phyloP scores from a whole-genome alignment of 2,888 invertebrate species.

The Drosophila barbarae region DNA sequence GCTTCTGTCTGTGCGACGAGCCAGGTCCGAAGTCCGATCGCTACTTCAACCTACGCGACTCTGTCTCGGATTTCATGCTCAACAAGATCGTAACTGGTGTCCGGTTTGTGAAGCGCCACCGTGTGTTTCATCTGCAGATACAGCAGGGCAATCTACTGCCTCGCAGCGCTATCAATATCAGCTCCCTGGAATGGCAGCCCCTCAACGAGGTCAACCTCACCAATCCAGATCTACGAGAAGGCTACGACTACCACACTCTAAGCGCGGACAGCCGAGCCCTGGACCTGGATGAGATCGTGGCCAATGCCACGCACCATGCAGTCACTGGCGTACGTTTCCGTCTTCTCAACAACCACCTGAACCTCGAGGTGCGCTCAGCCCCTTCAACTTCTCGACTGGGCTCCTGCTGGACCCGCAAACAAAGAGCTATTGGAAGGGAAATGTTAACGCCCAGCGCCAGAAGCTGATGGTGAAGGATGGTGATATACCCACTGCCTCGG shows the following conservation, averaged over 20 bases:
- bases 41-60: slow-evolving; percentile 87
- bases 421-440: slow-evolving; percentile 88
- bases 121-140: slow-evolving; percentile 90
- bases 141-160: slow-evolving; percentile 86
- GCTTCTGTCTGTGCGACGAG: slow-evolving; percentile 93
- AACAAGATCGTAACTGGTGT: slow-evolving; percentile 90
- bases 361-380: slow-evolving; percentile 89
- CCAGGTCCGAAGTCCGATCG: slow-evolving; percentile 85
- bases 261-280: slow-evolving; percentile 87
- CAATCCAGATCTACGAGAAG: slow-evolving; percentile 82
- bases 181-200: slow-evolving; percentile 85
- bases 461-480: slow-evolving; percentile 82
- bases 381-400: slow-evolving; percentile 89
- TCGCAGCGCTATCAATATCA: slow-evolving; percentile 83
- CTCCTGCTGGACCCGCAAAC: slow-evolving; percentile 82
- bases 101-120: slow-evolving; percentile 86
- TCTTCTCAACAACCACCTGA: slow-evolving; percentile 88
- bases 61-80: slow-evolving; percentile 81
- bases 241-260: slow-evolving; percentile 87
- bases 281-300: slow-evolving; percentile 89
- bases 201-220: slow-evolving; percentile 82
- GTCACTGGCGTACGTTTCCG: slow-evolving; percentile 89
- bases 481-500: slow-evolving; percentile 84
- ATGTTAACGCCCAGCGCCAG: slow-evolving; percentile 86
- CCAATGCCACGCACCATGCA: slow-evolving; percentile 82